Base-by-base conservation (phyloP, 1,140 invertebrate species). In the Chironomus tepperi region DNA sequence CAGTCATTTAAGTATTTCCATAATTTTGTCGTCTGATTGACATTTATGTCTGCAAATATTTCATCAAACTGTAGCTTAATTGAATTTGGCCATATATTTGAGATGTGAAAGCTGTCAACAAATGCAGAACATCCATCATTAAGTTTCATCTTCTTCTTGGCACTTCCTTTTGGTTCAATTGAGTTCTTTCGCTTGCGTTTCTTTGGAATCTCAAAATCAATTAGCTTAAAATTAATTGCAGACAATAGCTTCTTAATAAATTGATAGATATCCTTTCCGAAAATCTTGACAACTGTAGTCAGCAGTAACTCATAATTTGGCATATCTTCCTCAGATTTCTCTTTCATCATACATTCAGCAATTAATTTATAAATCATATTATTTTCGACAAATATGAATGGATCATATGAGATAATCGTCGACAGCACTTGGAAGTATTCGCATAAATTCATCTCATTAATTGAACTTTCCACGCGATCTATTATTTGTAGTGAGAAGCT, bases 41-140 rank as follows among this genome's bases (percentile, higher is more conserved):
- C 65, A 70, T 70, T 70, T n/a, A 70, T 19, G 18, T 19, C 65
- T 18, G 65, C 65, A 70, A 70, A 18, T 7, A 70, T 70, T 19
- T 70, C 65, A 8, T 18, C 18, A 7, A 70, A 18, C 1, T 18
- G n/a, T 8, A 18, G 5, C 7, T 70, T 21, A 1, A 16, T 70
- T 1, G 18, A 5, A 18, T 18, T 18, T 8, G 65, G 65, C 65
- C 65, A 70, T 1, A 70, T 8, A 70, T 70, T 18, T 9, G 18
- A 19, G 18, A 18, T 18, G 19, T 12, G n/a, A 10, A 2, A 19
- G 5, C 12, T 57, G n/a, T 70, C 65, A 6, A 3, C 19, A 6
- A 7, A 9, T 70, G 3, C 5, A 19, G n/a, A 18, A 3, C 3
- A 19, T 70, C 65, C 65, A 18, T 70, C 18, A 5, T 10, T 19